Base-by-base conservation (phyloP, 2,113 vertebrate species). In the Cebus imitator region DNA sequence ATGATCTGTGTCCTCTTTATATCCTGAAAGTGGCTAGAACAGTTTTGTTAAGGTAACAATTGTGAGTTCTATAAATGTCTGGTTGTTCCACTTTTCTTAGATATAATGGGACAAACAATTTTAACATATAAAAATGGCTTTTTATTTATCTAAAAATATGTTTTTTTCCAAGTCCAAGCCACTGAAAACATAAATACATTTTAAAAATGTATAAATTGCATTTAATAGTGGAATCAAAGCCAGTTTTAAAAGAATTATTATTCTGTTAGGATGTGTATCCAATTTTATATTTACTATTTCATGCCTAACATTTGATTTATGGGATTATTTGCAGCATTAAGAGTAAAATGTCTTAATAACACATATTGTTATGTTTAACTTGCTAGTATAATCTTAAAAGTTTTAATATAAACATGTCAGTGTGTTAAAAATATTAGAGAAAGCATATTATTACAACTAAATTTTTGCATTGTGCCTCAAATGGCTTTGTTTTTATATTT, bases 371-470 rank as follows among this genome's bases (percentile, higher is more conserved):
- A 61, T 25, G 1, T 72, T 90, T 96, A 50, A 61, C 35, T 94
- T 97, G 92, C 97, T 96, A 45, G 43, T 52, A 76, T 55, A 97
- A 76, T 52, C 43, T 97, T 97, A 70, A 95, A 96, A 96, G 87
- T 90, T 98, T 98, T 97, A 76, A 86, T 93, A 93, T 97, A 95
- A 97, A 94, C 50, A 93, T 40, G 18, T 5, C 73, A 75, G 2
- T 61, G 17, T 98, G 81, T 97, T 98, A 93, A 92, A 96, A 97
- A 92, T 94, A 86, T 92, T 95, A 97, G 94, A 88, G 93, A 91
- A 94, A 50, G 14, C 30, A 35, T 79, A 52, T 81, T 27, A 2
- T 50, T 6, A 27, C 45, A 58, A 48, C 55, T n/a, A 83, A 35
- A 27, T 94, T 95, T 95, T 95, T 98, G n/a, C 43, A 82, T 75